phyloP scores from a whole-genome alignment of 1,140 invertebrate species.

The Helicoverpa armigera region DNA sequence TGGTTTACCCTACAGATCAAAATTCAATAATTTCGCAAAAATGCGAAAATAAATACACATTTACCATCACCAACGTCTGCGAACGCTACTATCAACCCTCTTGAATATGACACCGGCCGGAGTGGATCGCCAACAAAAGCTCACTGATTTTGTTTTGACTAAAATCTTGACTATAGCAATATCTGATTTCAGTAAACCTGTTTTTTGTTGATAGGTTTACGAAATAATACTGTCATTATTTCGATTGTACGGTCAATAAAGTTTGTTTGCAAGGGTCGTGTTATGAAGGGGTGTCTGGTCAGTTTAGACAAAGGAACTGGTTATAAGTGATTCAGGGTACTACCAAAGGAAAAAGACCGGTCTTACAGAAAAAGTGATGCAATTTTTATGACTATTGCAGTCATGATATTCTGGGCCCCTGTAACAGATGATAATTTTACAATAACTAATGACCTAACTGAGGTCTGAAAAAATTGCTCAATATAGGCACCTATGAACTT shows the following conservation, averaged over 20 bases:
- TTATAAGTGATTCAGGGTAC: background rate
- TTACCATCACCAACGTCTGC: slow-evolving; percentile 4
- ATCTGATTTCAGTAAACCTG: slow-evolving; percentile 48
- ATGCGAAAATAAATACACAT: too few relatives aligned
- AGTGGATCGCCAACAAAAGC: slow-evolving; percentile 49
- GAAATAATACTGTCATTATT: slow-evolving; percentile 42
- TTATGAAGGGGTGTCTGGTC: background rate
- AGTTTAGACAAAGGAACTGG: slow-evolving; percentile 9
- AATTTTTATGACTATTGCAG: too few relatives aligned
- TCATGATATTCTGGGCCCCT: too few relatives aligned
- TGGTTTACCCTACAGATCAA: too few relatives aligned
- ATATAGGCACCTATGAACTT: too few relatives aligned
- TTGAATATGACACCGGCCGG: slow-evolving; percentile 45
- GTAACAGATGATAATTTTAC: too few relatives aligned
- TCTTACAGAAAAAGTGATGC: too few relatives aligned
- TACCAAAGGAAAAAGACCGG: too few relatives aligned
- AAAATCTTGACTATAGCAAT: slow-evolving; percentile 48
- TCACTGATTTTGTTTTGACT: slow-evolving; percentile 51
- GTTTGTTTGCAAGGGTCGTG: background rate
- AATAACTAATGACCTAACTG: too few relatives aligned
- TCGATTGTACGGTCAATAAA: slow-evolving; percentile 16
- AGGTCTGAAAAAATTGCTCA: too few relatives aligned
- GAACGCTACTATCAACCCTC: slow-evolving; percentile 46
- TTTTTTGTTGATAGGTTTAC: slow-evolving; percentile 35
- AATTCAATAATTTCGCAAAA: too few relatives aligned